Conservation (phyloP, 2,113 vertebrate genomes). For the Sakesphorus luctuosus region DNA sequence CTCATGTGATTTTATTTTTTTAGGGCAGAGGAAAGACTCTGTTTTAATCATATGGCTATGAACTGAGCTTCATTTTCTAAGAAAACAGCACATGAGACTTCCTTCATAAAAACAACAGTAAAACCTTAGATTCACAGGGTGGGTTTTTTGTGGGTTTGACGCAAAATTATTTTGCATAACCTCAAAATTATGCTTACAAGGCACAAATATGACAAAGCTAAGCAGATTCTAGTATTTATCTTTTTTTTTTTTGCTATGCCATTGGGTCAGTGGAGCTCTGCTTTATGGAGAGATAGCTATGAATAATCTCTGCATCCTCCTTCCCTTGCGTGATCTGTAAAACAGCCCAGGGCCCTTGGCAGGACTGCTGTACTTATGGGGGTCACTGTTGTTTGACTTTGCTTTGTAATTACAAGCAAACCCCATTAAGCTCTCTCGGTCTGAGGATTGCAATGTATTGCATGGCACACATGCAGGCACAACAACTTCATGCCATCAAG, state of each 20-base stretch:
- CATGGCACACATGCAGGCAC: background rate
- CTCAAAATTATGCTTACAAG: slow-evolving; percentile 13
- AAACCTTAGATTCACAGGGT: background rate
- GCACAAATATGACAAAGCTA: slow-evolving; percentile 21
- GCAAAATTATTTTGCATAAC: slow-evolving; percentile 32
- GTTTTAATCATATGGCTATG: slow-evolving; percentile 4
- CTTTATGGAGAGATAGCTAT: background rate
- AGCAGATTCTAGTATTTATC: slow-evolving; percentile 6
- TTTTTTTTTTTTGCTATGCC: background rate
- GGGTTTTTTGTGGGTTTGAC: background rate
- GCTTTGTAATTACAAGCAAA: background rate
- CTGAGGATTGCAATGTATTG: background rate
- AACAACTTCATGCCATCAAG: background rate
- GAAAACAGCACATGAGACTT: background rate
- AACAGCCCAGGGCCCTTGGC: background rate
- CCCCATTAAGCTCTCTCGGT: background rate
- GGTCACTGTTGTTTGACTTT: background rate
- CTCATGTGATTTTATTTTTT: slow-evolving; percentile 27
- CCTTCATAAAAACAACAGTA: slow-evolving; percentile 14
- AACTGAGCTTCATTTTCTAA: slow-evolving; percentile 38
- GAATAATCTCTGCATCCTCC: background rate
- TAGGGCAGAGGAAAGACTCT: background rate
- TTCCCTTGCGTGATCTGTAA: background rate
- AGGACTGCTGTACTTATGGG: background rate
- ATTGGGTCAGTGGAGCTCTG: background rate